phyloP scores from a whole-genome alignment of 2,113 vertebrate genomes.

The Zosterops hypoxanthus region DNA sequence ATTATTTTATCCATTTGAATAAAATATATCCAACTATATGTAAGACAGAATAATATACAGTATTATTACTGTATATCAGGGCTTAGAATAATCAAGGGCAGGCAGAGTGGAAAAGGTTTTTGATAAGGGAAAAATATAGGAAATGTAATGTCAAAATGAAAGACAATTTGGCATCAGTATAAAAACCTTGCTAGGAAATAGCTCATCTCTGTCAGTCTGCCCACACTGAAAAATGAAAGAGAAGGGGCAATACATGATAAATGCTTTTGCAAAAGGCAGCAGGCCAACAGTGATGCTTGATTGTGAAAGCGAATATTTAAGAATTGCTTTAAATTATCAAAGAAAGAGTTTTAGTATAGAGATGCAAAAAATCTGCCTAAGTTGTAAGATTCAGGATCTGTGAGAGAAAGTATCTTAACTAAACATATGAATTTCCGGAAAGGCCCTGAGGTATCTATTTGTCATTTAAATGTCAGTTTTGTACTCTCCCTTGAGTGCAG shows the following conservation, averaged over 20 bases:
- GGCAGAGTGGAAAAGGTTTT: background rate
- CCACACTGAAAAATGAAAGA: background rate
- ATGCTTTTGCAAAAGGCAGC: background rate
- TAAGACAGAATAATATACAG: background rate
- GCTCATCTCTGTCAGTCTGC: background rate
- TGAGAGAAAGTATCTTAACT: background rate
- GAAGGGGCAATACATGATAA: background rate
- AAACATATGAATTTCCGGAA: background rate
- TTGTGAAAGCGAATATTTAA: background rate
- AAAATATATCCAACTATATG: background rate
- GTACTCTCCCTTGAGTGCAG: background rate
- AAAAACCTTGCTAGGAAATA: background rate
- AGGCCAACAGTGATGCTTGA: background rate
- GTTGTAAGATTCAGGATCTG: background rate
- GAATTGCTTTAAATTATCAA: background rate
- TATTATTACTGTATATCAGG: too few relatives aligned
- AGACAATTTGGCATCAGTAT: background rate
- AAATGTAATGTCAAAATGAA: slow-evolving; percentile 17
- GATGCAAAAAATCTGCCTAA: background rate
- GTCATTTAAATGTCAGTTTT: background rate
- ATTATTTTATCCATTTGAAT: slow-evolving; percentile 1
- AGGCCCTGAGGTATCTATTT: background rate
- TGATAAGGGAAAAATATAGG: background rate
- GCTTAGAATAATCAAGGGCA: background rate
- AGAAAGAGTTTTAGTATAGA: background rate